A percentile compares a stretch with the other conserved stretches of the same genome.
phyloP scores from a whole-genome alignment of 2,888 invertebrate species.

The Macrosoma leucophasiata region DNA sequence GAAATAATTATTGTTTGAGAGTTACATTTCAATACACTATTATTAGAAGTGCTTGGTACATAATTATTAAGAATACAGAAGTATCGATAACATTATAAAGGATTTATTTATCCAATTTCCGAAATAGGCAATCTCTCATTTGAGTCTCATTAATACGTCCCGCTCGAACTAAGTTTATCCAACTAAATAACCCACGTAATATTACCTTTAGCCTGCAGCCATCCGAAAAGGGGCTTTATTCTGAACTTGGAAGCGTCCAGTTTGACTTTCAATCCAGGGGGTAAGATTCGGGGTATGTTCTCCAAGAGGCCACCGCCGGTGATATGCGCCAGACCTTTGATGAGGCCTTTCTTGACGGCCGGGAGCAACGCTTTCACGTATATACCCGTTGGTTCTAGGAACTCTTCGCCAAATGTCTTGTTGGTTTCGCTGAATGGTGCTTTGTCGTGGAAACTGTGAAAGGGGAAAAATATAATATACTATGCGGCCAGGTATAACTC shows the following conservation, averaged over 20 bases:
- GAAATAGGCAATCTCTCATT: too few relatives aligned
- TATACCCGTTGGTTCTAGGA: constrained; percentile 90
- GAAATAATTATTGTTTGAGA: too few relatives aligned
- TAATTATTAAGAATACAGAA: too few relatives aligned
- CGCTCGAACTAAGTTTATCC: too few relatives aligned
- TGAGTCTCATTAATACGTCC: too few relatives aligned
- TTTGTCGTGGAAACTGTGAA: constrained; percentile 48
- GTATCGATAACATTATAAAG: too few relatives aligned
- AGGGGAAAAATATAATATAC: too few relatives aligned
- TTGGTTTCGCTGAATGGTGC: constrained; percentile 57
- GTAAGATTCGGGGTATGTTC: constrained; percentile 91
- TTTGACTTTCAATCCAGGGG: constrained; percentile 77
- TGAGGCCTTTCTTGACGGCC: constrained; percentile 79
- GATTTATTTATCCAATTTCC: too few relatives aligned
- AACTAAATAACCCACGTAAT: too few relatives aligned
- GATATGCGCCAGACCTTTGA: constrained; percentile 95
- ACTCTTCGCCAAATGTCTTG: constrained; percentile 80
- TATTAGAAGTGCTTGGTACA: too few relatives aligned
- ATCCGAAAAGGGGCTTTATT: constrained; percentile 88
- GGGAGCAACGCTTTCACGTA: constrained; percentile 87
- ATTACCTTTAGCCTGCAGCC: constrained; percentile 86
- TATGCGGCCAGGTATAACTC: too few relatives aligned
- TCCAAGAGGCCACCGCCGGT: constrained; percentile 94
- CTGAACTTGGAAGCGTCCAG: constrained; percentile 83
- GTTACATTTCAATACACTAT: too few relatives aligned